Percentiles rank a stretch among this genome's conserved stretches.
These are phyloP conservation scores for Ochropleura plecta DNA, from an alignment of 2,888 invertebrate species.

Conservation along the genomic window DNA sequence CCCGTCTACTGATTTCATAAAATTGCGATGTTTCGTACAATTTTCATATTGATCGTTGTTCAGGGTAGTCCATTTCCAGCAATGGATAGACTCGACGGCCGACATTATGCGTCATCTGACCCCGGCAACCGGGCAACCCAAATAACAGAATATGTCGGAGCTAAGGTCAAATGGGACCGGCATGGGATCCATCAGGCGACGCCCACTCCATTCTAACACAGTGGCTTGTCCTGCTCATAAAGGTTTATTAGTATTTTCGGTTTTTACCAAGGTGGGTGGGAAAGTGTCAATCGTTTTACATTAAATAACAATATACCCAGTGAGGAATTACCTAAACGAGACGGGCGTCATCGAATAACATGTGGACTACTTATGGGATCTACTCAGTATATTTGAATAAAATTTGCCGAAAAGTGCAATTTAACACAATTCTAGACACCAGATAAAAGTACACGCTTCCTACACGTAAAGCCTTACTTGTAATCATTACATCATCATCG, in stretches of 20 bases:
- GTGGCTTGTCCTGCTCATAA: conserved; percentile 9
- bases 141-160: conserved; percentile 39
- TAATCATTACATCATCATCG: neutral
- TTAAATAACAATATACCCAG: conserved; percentile 6
- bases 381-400: neutral
- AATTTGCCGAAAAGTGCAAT: neutral
- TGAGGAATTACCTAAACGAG: conserved; percentile 5
- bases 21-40: neutral
- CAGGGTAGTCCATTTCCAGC: conserved; percentile 7
- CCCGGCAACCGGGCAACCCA: conserved; percentile 36
- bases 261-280: neutral
- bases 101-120: conserved; percentile 41
- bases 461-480: neutral
- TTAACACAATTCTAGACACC: neutral
- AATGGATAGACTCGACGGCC: neutral
- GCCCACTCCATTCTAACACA: conserved; percentile 28
- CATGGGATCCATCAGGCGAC: conserved; percentile 19
- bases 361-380: neutral
- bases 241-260: conserved; percentile 12
- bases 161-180: conserved; percentile 33
- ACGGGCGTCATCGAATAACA: neutral
- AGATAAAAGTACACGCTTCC: neutral
- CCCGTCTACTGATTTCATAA: neutral
- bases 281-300: neutral
- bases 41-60: neutral